Evolutionary conservation across 1,140 invertebrate genomes (phyloP), one percentile per base, ranked within the genome.

Genomic region (Sarcophaga bullata): DNA sequence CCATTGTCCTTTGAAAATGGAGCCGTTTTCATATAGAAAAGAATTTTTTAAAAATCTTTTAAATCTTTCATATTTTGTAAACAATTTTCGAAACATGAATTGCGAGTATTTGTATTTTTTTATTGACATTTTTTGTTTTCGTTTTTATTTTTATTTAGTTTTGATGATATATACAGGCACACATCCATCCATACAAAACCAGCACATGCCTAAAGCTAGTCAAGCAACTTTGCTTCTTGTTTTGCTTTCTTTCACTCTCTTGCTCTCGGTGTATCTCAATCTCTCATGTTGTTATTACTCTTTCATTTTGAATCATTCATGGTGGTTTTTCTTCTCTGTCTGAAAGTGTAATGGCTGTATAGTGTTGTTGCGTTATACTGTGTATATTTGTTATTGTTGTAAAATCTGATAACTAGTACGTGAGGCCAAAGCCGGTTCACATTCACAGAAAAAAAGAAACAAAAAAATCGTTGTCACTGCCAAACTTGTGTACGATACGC

Each of bases 1-100:
- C 13, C 1, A 72, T 82, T 84, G 50, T 83, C 0, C 73, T 8
- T 10, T 0, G 48, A 84, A 85, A 86, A 11, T 0, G 19, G 58
- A 7, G 0, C 9, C 17, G 11, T 80, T 73, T 84, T 84, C 50
- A 81, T 78, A 80, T 73, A 25, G 25, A 89, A 89, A 87, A 82
- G 80, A 89, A 82, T 89, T 89, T 88, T 83, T 76, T 78, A 89
- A 89, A 84, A 84, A 84, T 85, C 86, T 83, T 87, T 89, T 89
- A 89, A 89, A 89, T 89, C 83, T 78, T 84, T 17, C 50, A 19
- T 78, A 17, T 50, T 50, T 78, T 19, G 62, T 78, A 78, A 78
- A 78, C 75, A 78, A 78, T 25, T 17, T 19, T 78, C 19, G n/a
- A 50, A 78, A 78, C 75, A 78, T 78, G 48, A 78, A 78, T 50